Evolutionary conservation across 2,888 invertebrate genomes (phyloP).

Genomic region (Cephus nigrinus): DNA sequence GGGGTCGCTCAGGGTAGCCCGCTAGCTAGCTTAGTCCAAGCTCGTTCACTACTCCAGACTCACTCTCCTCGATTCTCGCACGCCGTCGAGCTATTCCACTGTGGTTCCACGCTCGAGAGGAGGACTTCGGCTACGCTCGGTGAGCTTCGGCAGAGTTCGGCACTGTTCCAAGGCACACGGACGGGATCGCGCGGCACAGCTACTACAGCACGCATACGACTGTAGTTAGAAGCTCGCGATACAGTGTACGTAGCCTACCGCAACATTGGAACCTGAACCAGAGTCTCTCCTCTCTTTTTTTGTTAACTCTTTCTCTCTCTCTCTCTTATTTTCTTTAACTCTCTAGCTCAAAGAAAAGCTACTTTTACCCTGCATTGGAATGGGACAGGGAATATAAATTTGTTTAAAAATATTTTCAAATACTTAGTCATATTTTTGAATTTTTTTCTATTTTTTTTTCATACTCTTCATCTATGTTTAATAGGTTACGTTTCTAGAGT

Average conservation of each 20-base stretch:
- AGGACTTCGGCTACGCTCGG: conserved; percentile 70
- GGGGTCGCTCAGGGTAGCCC: conserved; percentile 54
- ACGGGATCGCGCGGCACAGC: conserved; percentile 39
- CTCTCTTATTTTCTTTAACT: conserved; percentile 12
- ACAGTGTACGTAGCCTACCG: background rate
- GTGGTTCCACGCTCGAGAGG: conserved; percentile 67
- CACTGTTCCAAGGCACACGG: conserved; percentile 48
- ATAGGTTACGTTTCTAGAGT: background rate
- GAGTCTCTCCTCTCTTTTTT: conserved; percentile 9
- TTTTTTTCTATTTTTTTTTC: background rate
- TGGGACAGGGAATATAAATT: conserved; percentile 27
- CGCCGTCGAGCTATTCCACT: conserved; percentile 19
- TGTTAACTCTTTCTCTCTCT: conserved; percentile 24
- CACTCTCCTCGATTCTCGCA: conserved; percentile 11
- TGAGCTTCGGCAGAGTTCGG: conserved; percentile 68
- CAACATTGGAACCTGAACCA: conserved; percentile 9
- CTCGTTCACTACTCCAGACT: conserved; percentile 19
- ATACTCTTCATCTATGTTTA: conserved; percentile 4
- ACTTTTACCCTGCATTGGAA: conserved; percentile 48
- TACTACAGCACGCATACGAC: conserved; percentile 58
- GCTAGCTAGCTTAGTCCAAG: conserved; percentile 41
- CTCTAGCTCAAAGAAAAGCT: conserved; percentile 30
- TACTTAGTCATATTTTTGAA: background rate
- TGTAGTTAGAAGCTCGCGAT: conserved; percentile 5
- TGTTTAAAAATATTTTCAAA: background rate